A percentile compares a stretch with the other conserved stretches of the same genome.
Evolutionary conservation across 1,140 invertebrate species (phyloP).

Genomic region (Hetaerina americana): DNA sequence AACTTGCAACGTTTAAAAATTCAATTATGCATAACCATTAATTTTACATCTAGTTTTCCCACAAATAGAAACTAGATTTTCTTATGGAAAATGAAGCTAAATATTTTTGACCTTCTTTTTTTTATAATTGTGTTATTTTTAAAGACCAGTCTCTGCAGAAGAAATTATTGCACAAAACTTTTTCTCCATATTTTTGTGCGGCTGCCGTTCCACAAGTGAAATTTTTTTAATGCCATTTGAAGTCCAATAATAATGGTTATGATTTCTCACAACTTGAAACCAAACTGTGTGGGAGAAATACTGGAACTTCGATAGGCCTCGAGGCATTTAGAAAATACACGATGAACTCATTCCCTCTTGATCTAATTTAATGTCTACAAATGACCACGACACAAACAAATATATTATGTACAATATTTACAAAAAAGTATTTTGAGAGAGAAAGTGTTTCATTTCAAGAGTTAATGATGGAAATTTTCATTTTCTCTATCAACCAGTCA

Average conservation of each 20-base stretch:
- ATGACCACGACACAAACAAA: background rate
- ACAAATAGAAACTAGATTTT: too few species aligned
- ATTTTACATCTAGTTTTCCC: too few species aligned
- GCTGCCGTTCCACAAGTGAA: background rate
- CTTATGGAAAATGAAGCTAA: too few species aligned
- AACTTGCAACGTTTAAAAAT: too few species aligned
- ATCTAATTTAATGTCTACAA: background rate
- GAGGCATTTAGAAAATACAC: background rate
- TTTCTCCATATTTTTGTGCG: too few species aligned
- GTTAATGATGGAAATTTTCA: background rate
- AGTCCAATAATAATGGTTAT: too few species aligned
- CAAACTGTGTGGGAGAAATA: background rate
- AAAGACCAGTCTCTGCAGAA: too few species aligned
- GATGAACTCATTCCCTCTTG: background rate
- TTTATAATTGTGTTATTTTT: too few species aligned
- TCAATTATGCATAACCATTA: too few species aligned
- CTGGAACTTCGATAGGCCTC: background rate
- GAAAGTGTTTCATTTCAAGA: background rate
- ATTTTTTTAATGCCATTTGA: background rate
- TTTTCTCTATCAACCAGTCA: background rate
- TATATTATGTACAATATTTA: background rate
- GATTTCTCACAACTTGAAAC: too few species aligned
- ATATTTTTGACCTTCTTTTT: too few species aligned
- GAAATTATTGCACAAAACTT: too few species aligned
- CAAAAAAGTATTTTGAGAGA: background rate